A percentile compares a stretch with the other conserved stretches of the same genome.
Evolutionary conservation across 23 tunicate genomes (phyloP).

Genomic region (Clavelina lepadiformis): DNA sequence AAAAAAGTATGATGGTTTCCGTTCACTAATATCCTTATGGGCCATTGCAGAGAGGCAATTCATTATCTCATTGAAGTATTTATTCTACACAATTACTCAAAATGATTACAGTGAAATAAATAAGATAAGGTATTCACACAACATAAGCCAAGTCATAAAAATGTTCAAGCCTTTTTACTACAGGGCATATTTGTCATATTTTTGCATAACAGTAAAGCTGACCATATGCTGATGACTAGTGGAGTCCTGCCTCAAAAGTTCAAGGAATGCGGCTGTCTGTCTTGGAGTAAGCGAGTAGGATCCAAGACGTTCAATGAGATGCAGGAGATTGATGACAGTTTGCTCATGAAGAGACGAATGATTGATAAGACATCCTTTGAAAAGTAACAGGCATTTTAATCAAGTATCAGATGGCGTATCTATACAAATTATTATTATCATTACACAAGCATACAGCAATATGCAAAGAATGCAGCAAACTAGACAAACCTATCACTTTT

Average conservation of each 20-base stretch:
- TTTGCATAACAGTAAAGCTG: slow-evolving; percentile 1
- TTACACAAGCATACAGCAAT: not conserved
- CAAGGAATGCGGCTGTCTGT: slow-evolving; percentile 65
- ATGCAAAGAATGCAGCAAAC: not conserved
- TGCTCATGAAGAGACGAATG: slow-evolving; percentile 41
- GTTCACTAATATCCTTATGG: slow-evolving; percentile 37
- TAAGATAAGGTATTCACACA: no score
- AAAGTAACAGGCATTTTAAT: not conserved
- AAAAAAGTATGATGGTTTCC: slow-evolving; percentile 80
- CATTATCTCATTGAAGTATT: slow-evolving; percentile 66
- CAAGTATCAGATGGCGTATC: not conserved
- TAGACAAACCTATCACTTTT: slow-evolving; percentile 37
- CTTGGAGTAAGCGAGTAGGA: slow-evolving; percentile 65
- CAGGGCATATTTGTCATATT: not conserved
- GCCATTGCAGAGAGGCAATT: slow-evolving; percentile 71
- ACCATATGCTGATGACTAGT: slow-evolving; percentile 72
- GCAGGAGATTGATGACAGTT: slow-evolving; percentile 58
- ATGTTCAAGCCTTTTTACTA: not conserved
- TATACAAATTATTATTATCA: not conserved
- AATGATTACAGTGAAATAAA: no score
- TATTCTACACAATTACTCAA: slow-evolving; percentile 49
- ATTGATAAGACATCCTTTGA: slow-evolving; percentile 50
- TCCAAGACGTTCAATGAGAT: slow-evolving; percentile 53
- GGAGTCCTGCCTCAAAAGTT: slow-evolving; percentile 79
- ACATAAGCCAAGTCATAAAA: slow-evolving; percentile 7